These are phyloP conservation scores for Planococcus citri DNA, from an alignment of 1,140 invertebrate genomes.

Conservation along the genomic window DNA sequence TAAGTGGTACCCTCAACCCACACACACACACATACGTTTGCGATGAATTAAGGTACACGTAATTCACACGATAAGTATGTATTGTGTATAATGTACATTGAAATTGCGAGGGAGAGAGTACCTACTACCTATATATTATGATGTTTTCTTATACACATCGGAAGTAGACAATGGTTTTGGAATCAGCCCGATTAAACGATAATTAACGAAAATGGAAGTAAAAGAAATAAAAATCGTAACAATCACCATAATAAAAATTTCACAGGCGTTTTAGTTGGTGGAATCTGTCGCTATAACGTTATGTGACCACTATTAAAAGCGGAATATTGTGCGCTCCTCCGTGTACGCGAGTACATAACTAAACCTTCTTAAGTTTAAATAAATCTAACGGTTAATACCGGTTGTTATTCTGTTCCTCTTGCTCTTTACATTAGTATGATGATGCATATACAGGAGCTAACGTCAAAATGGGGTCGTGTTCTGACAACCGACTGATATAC, in stretches of 20 bases:
- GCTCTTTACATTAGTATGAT: neutral
- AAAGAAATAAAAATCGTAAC: too few relatives aligned
- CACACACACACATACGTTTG: too few relatives aligned
- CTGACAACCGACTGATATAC: conserved; percentile 6
- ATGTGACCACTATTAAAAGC: neutral
- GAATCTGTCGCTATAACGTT: neutral
- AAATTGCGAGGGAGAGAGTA: too few relatives aligned
- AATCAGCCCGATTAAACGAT: too few relatives aligned
- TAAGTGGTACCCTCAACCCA: too few relatives aligned
- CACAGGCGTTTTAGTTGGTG: neutral
- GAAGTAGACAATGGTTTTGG: too few relatives aligned
- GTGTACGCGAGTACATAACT: neutral
- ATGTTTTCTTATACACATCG: too few relatives aligned
- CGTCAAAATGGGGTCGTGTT: neutral
- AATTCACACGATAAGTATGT: too few relatives aligned
- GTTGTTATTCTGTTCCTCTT: neutral
- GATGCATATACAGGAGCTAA: neutral
- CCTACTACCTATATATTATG: too few relatives aligned
- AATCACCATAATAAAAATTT: neutral
- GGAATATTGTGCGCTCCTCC: neutral
- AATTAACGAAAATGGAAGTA: too few relatives aligned
- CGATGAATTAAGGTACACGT: too few relatives aligned
- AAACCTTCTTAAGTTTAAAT: neutral
- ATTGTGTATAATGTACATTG: too few relatives aligned
- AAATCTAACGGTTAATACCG: conserved; percentile 6